Evolutionary conservation across 2,888 invertebrate genomes (phyloP), one percentile per base, ranked within the genome.

Genomic region (Argynnis bischoffii): DNA sequence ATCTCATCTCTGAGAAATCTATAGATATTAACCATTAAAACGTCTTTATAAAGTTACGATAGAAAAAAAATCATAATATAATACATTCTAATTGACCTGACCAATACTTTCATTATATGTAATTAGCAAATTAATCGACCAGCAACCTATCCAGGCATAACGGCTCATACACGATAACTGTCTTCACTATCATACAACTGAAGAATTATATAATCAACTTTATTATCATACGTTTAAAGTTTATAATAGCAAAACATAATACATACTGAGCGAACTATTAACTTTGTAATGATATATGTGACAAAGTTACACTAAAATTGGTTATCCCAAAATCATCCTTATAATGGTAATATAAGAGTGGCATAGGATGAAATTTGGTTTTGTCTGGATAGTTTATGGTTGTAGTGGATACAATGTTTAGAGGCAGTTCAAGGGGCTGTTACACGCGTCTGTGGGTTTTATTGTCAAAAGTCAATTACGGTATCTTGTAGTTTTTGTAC

Each of bases 381-480:
- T 53, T 31, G 69, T 67, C 66, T 67, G 66, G 66, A 74, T 74
- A 63, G 71, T 74, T 74, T 74, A 74, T 69, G 67, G 66, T 54
- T 56, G 55, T 65, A 55, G 68, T 63, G 69, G 74, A 64, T 69
- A 73, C 70, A 74, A 66, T 71, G 73, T 73, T 70, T 69, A 64
- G 67, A 64, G 69, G 63, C 68, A 70, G 71, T 70, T 70, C 50
- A 67, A 73, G 70, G 53, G 67, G 66, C 65, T 67, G 67, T 73
- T 73, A 73, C 74, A 72, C 72, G 74, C 74, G 69, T 74, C 73
- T 67, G 70, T 75, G 63, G 65, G 67, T 75, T 75, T 75, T 75
- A 75, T 70, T 72, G 64, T 70, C 64, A 67, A 70, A 73, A 72
- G 74, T 73, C 74, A 75, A 75, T 75, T 74, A 74, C 66, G 66